Base-by-base conservation (phyloP, 2,113 vertebrate species). In the Reinhardtius hippoglossoides region DNA sequence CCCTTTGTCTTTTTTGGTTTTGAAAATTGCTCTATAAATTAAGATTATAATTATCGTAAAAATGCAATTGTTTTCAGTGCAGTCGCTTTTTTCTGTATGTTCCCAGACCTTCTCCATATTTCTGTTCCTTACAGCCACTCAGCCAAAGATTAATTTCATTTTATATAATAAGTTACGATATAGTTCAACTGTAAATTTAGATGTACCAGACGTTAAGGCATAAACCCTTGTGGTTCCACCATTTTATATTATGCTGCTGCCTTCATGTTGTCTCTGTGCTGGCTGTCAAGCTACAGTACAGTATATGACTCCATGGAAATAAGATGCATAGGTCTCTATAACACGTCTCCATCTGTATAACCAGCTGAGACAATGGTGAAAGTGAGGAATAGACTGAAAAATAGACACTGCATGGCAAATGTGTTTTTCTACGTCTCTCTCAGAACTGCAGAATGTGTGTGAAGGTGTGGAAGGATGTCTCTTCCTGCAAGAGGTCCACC, bases 381-480 rank as follows among this genome's bases (percentile, higher is more conserved):
- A 50, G 18, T 50, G 46, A 20, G 46, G 14, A 58, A 62, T 37
- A 13, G 12, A n/a, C 5, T 46, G 37, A 57, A 44, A 65, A 55
- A 55, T 23, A 35, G 59, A 52, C 46, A 14, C 0, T 58, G 46
- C 14, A 50, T 50, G 4, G 18, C 46, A 18, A 46, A 46, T 2
- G 4, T 16, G 12, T 78, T 64, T 58, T 81, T 40, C 18, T 35
- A 1, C 31, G 54, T 84, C 3, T 76, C 61, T 73, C 62, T 46
- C 72, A 99, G 97, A 98, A 67, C 86, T 97, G 76, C 84, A 86
- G 56, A 92, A 87, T 67, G 24, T 94, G 16, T 81, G 92, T 64
- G 83, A 73, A 10, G 95, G 93, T 65, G 90, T 98, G 83, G 69
- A 84, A 80, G 91, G 90, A 21, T 97, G 96, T 82, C 58, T 9